phyloP scores from a whole-genome alignment of 2,797 vertebrate genomes.

The Coregonus suidteri region DNA sequence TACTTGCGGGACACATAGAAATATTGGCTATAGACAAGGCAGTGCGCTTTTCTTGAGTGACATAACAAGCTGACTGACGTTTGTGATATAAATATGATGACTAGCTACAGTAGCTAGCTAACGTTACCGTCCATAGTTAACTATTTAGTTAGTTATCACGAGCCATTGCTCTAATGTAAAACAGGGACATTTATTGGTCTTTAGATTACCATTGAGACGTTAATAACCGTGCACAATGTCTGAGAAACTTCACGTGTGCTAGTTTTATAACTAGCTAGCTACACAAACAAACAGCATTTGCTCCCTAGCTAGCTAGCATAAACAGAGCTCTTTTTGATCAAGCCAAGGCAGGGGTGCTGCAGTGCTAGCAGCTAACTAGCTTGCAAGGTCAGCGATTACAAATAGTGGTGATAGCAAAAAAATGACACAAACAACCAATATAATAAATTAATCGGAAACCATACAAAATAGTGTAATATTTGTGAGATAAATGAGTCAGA shows the following conservation, averaged over 20 bases:
- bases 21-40: no score
- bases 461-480: fast-evolving
- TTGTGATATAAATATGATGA: not conserved
- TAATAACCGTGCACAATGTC: not conserved
- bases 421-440: not conserved
- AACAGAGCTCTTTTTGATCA: not conserved
- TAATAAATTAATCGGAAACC: fast-evolving
- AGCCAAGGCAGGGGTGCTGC: conserved; percentile 4
- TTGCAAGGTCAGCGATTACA: conserved; percentile 73
- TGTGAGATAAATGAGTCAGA: not conserved
- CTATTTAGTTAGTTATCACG: not conserved
- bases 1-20: no score
- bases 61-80: not conserved
- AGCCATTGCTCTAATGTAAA: not conserved
- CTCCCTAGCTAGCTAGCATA: not conserved
- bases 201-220: not conserved
- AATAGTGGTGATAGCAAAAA: not conserved
- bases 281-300: not conserved
- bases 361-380: conserved; percentile 49
- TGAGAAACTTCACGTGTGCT: not conserved
- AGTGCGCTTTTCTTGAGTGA: no score
- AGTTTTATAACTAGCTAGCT: not conserved
- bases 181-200: no score
- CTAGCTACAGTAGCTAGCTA: not conserved
- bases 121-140: no score